phyloP scores from a whole-genome alignment of 2,113 vertebrate species.

The Pitta sordida region DNA sequence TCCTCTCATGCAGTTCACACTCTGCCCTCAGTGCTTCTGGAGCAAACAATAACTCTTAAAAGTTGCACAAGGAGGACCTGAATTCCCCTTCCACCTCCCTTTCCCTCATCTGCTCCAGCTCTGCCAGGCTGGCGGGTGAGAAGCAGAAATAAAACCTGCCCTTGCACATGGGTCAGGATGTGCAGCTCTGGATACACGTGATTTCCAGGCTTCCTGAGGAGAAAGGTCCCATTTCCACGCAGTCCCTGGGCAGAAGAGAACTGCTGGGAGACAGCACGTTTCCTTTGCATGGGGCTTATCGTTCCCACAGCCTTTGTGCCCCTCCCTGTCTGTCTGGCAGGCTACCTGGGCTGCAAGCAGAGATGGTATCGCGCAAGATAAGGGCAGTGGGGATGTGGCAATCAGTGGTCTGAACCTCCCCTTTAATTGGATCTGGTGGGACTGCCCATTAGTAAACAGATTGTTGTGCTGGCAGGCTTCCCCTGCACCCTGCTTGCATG shows the following conservation, averaged over 20 bases:
- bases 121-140: background rate
- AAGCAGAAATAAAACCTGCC: background rate
- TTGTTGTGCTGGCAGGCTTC: background rate
- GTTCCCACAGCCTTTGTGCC: background rate
- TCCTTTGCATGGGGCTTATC: background rate
- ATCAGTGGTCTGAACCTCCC: background rate
- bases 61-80: background rate
- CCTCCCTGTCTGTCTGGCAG: constrained; percentile 39
- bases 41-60: background rate
- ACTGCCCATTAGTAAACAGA: background rate
- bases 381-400: constrained; percentile 37
- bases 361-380: background rate
- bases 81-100: background rate
- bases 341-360: background rate
- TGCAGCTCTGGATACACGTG: background rate
- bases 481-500: background rate
- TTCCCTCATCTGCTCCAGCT: background rate
- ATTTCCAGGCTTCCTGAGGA: background rate
- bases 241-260: background rate
- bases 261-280: background rate
- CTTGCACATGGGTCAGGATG: background rate
- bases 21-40: background rate
- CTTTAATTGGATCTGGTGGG: background rate
- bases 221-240: background rate
- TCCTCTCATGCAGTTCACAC: background rate